phyloP scores from a whole-genome alignment of 1,140 invertebrate genomes.

The Medauroidea extradentata region DNA sequence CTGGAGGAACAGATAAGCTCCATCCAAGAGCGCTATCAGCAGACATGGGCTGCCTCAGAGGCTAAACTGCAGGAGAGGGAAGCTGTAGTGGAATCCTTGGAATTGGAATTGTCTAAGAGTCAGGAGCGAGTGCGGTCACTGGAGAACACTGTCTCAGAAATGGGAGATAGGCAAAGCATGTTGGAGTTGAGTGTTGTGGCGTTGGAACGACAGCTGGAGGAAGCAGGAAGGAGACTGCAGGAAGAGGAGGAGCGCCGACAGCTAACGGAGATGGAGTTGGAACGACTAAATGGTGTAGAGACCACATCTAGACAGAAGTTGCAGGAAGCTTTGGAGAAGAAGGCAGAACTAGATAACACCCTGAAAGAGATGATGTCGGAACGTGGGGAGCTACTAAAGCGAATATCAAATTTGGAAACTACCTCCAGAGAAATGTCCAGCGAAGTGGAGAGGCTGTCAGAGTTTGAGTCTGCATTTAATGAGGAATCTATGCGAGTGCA shows the following conservation, averaged over 20 bases:
- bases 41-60: constrained; percentile 29
- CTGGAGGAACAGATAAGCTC: neutral
- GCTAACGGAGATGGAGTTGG: constrained; percentile 48
- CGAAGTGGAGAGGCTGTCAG: constrained; percentile 5
- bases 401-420: constrained; percentile 17
- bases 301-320: neutral
- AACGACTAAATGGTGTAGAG: constrained; percentile 12
- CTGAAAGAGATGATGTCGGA: constrained; percentile 44
- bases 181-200: constrained; percentile 50
- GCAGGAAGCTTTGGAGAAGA: neutral
- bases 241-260: constrained; percentile 44
- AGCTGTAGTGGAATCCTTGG: constrained; percentile 64
- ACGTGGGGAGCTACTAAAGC: constrained; percentile 41
- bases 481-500: neutral
- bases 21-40: neutral
- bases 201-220: constrained; percentile 42
- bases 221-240: neutral
- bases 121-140: constrained; percentile 54
- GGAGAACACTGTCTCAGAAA: constrained; percentile 51
- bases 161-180: constrained; percentile 51
- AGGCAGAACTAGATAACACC: neutral
- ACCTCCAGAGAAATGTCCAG: neutral
- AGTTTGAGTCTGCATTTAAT: constrained; percentile 1
- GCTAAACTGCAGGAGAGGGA: constrained; percentile 67
- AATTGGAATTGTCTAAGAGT: constrained; percentile 59